Evolutionary conservation across 2,797 vertebrate species (phyloP).

Genomic region (Esox masquinongy): DNA sequence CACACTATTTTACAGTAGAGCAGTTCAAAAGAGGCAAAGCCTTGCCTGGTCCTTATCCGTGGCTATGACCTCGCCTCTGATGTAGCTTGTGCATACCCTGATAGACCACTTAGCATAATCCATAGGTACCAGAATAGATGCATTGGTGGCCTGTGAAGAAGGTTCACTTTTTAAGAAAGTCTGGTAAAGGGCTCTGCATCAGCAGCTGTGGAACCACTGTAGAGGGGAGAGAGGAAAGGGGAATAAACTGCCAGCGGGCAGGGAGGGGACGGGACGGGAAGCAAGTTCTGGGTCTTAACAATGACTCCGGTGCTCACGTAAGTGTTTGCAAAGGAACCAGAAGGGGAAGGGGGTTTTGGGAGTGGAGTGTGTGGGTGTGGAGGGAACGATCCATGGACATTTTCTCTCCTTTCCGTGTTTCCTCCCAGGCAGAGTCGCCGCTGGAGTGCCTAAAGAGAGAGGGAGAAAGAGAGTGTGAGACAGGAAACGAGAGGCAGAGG

Average conservation of each 20-base stretch:
- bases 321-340: conserved; percentile 30
- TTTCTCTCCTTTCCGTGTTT: conserved; percentile 44
- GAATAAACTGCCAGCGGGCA: conserved; percentile 17
- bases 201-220: neutral
- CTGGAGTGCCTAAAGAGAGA: conserved; percentile 44
- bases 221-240: conserved; percentile 38
- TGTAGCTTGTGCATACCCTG: neutral
- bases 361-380: neutral
- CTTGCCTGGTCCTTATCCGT: neutral
- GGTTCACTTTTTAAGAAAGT: conserved; percentile 1
- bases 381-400: conserved; percentile 58
- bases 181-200: conserved; percentile 1
- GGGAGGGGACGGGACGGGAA: conserved; percentile 64
- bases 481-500: neutral
- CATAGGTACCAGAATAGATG: neutral
- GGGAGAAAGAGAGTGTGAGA: neutral
- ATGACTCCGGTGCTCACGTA: conserved; percentile 64
- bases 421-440: conserved; percentile 69
- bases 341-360: neutral
- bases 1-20: neutral
- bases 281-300: conserved; percentile 62
- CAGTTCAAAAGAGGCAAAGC: neutral
- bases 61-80: neutral
- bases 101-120: conserved; percentile 3
- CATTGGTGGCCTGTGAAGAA: neutral